Base-by-base conservation (phyloP, 2,113 vertebrate species). In the Mormyrus lacerda region DNA sequence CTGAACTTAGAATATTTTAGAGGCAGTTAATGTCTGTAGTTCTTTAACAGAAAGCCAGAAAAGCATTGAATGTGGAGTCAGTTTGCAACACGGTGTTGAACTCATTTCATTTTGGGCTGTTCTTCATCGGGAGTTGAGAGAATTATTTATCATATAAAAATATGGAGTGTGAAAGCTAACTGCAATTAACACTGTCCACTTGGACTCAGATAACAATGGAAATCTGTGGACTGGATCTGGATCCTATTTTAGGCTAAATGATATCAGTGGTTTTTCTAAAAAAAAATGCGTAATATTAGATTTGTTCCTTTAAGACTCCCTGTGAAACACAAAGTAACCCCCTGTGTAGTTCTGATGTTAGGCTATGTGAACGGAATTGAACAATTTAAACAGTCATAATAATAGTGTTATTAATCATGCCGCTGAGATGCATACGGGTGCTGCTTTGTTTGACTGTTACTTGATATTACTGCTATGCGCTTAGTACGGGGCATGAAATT, bases 131-230 rank as follows among this genome's bases (percentile, higher is more conserved):
- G 10, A 31, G 83, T 48, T 48, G 47, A 27, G 83, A 85, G 83
- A 85, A 85, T 85, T 85, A 85, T 85, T 85, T 85, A 48, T 85
- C 83, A 50, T 85, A n/a, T 50, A 39, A 79, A 79, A 79, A 79
- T 79, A 79, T 42, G 73, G 35, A 79, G 73, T 42, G 73, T 79
- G 73, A 79, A 79, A 79, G 31, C 35, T 42, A 79, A 79, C 73
- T 79, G 73, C 35, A 79, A 79, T 79, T 42, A 39, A 42, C 73
- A 79, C 73, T 42, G 73, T 79, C 73, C 73, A 42, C 73, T 79
- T 79, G 35, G 73, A 79, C n/a, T 79, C 73, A 79, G 35, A 79
- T 42, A 79, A 79, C 73, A 79, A 79, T 79, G 35, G 73, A 11
- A 79, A 39, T 42, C 73, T 79, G 73, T 39, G 35, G 35, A 79